Evolutionary conservation across 2,113 vertebrate genomes (phyloP).

Genomic region (Stomatorhinus ivindoensis): DNA sequence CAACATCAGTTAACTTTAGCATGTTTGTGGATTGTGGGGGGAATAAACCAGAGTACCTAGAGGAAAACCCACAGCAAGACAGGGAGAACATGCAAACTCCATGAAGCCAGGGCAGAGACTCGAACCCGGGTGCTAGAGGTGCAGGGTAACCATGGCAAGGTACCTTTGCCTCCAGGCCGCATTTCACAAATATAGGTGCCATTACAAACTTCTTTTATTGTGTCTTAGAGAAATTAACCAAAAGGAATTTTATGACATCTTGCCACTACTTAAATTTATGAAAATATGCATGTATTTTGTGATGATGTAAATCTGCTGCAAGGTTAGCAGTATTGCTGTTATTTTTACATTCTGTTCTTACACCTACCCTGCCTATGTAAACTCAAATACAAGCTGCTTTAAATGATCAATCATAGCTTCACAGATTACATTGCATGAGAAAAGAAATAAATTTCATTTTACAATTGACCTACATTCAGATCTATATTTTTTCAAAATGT

Average conservation of each 20-base stretch:
- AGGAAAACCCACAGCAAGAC: neutral
- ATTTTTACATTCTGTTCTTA: neutral
- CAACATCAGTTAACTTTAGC: neutral
- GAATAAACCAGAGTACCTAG: neutral
- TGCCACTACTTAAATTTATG: neutral
- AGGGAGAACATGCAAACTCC: neutral
- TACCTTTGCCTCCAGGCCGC: neutral
- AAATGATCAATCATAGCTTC: neutral
- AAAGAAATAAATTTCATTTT: neutral
- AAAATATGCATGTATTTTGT: neutral
- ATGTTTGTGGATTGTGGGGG: neutral
- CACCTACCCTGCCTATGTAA: neutral
- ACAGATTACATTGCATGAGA: neutral
- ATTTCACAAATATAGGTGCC: neutral
- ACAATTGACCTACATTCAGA: neutral
- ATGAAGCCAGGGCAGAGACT: neutral
- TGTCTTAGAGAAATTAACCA: neutral
- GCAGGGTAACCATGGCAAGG: neutral
- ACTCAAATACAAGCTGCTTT: neutral
- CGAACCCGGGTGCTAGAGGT: neutral
- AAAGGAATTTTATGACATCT: neutral
- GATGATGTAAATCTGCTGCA: neutral
- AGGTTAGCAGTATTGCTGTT: neutral
- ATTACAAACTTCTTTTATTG: neutral
- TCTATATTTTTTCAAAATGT: neutral